Evolutionary conservation across 2,113 vertebrate species (phyloP).

Genomic region (Seriola rivoliana): DNA sequence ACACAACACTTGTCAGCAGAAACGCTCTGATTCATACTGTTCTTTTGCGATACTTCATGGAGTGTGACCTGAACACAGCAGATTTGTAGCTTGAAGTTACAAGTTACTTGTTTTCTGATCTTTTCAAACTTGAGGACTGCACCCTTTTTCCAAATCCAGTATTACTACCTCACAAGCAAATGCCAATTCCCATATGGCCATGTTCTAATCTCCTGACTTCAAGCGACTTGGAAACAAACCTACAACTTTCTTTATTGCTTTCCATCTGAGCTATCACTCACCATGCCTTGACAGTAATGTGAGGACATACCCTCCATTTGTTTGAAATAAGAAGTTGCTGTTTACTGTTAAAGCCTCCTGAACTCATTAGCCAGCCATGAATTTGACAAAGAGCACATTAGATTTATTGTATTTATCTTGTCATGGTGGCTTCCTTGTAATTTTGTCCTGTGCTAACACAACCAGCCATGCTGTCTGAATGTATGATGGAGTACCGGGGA

Average conservation of each 20-base stretch:
- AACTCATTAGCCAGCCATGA: slow-evolving; percentile 54
- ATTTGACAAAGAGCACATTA: slow-evolving; percentile 56
- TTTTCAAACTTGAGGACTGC: slow-evolving; percentile 9
- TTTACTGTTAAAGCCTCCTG: slow-evolving; percentile 52
- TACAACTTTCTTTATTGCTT: slow-evolving; percentile 29
- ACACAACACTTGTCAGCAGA: slow-evolving; percentile 52
- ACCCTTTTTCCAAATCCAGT: neutral
- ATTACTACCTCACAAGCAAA: neutral
- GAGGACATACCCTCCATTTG: slow-evolving; percentile 52
- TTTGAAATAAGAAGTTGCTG: slow-evolving; percentile 60
- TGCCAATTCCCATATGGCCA: neutral
- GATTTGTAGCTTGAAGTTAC: slow-evolving; percentile 2
- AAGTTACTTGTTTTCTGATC: slow-evolving; percentile 2
- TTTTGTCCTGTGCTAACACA: slow-evolving; percentile 38
- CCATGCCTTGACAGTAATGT: slow-evolving; percentile 18
- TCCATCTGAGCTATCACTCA: slow-evolving; percentile 33
- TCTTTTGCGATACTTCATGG: slow-evolving; percentile 28
- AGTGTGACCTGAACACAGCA: slow-evolving; percentile 38
- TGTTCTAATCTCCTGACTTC: slow-evolving; percentile 15
- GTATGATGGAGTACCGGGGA: slow-evolving; percentile 35
- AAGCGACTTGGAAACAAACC: slow-evolving; percentile 1
- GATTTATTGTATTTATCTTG: slow-evolving; percentile 65
- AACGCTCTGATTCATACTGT: slow-evolving; percentile 49
- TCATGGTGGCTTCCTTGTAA: slow-evolving; percentile 41
- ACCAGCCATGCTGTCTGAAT: slow-evolving; percentile 41